A percentile compares a stretch with the other conserved stretches of the same genome.
Evolutionary conservation across 2,888 invertebrate species (phyloP).

Genomic region (Oegoconia quadripuncta): DNA sequence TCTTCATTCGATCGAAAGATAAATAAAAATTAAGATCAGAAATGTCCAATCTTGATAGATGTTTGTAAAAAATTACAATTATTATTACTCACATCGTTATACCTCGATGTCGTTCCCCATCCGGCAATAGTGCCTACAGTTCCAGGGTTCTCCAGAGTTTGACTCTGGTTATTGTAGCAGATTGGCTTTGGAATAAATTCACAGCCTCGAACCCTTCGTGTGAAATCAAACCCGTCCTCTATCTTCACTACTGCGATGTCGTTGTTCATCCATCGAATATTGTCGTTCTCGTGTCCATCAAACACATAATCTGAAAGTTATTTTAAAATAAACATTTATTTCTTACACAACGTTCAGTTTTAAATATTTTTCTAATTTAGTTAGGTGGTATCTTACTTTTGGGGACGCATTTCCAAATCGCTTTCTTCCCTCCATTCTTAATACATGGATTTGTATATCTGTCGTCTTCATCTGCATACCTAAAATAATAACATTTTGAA

Average conservation of each 20-base stretch:
- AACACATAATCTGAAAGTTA: conserved; percentile 53
- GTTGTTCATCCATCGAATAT: conserved; percentile 69
- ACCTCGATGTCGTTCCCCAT: conserved; percentile 58
- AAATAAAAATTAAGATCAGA: neutral
- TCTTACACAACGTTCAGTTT: too few relatives aligned
- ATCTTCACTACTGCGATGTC: conserved; percentile 64
- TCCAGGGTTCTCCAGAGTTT: conserved; percentile 56
- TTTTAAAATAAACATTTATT: neutral
- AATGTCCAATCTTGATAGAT: too few relatives aligned
- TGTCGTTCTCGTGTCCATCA: conserved; percentile 65
- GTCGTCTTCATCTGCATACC: conserved; percentile 58
- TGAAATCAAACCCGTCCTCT: conserved; percentile 63
- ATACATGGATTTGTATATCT: conserved; percentile 57
- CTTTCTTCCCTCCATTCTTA: conserved; percentile 65
- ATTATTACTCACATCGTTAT: conserved; percentile 50
- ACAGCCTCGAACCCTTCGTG: conserved; percentile 52
- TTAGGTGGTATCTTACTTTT: conserved; percentile 69
- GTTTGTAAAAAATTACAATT: neutral
- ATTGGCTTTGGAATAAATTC: conserved; percentile 61
- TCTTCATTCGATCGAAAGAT: neutral
- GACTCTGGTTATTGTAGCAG: conserved; percentile 60
- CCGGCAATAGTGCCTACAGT: conserved; percentile 50
- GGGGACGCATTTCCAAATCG: conserved; percentile 67
- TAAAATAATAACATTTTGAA: conserved; percentile 20
- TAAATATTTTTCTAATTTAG: neutral